Percentiles rank a stretch among this genome's conserved stretches.
Conservation (phyloP, 2,797 vertebrate species). For the Pseudomugil gertrudae region DNA sequence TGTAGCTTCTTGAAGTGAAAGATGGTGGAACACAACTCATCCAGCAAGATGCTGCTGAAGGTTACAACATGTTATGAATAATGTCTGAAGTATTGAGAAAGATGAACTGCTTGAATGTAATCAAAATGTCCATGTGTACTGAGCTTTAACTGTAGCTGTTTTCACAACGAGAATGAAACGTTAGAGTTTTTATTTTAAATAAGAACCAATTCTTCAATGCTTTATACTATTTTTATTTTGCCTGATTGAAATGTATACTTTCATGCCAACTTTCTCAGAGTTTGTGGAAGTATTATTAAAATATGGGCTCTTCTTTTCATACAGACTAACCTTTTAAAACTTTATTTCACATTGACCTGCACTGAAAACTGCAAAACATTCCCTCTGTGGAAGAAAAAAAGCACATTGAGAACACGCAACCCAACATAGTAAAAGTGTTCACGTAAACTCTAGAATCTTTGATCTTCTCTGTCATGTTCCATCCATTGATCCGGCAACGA, state of each 20-base stretch:
- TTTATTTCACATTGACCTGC: neutral
- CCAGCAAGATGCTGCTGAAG: neutral
- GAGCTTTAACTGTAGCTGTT: neutral
- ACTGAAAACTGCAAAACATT: neutral
- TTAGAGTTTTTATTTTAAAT: too few relatives aligned
- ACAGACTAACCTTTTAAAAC: neutral
- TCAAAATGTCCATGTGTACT: neutral
- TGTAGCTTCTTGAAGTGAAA: neutral
- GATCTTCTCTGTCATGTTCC: conserved; percentile 13
- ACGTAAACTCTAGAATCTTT: conserved; percentile 5
- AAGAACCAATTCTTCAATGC: too few relatives aligned
- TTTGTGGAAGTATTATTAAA: conserved; percentile 2
- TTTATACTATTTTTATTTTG: neutral
- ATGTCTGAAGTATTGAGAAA: neutral
- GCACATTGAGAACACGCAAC: neutral
- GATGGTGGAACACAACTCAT: neutral
- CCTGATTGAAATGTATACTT: neutral
- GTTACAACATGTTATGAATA: too few relatives aligned
- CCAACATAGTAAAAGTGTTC: neutral
- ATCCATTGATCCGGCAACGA: conserved; percentile 5
- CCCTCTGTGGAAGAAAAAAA: neutral
- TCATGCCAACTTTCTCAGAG: neutral
- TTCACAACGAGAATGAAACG: neutral
- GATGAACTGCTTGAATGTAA: too few relatives aligned
- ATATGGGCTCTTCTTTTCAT: neutral